Conservation (phyloP, 2,113 vertebrate genomes). For the Alethe castanea region DNA sequence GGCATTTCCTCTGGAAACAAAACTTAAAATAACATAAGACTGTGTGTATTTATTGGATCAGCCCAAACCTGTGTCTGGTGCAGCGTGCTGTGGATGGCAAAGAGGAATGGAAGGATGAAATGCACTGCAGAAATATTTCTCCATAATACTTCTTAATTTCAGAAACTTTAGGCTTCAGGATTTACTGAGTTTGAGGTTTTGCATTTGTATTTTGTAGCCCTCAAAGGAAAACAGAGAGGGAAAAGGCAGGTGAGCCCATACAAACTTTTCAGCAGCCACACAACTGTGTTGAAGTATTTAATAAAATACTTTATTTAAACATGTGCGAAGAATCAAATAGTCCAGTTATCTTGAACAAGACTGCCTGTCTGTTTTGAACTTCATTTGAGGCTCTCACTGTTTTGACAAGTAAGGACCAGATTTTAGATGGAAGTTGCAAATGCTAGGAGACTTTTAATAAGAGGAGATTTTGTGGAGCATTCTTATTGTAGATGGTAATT, state of each 20-base stretch:
- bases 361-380: neutral
- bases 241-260: neutral
- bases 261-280: neutral
- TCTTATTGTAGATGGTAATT: conserved; percentile 52
- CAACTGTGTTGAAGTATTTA: neutral
- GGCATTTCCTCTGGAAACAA: neutral
- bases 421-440: conserved; percentile 32
- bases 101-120: neutral
- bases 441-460: conserved; percentile 32
- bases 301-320: neutral
- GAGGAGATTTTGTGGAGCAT: conserved; percentile 32
- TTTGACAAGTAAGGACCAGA: neutral
- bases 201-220: neutral
- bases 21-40: neutral
- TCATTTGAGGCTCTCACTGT: neutral
- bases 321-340: neutral
- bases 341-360: neutral
- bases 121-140: neutral
- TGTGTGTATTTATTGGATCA: neutral
- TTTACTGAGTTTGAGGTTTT: neutral
- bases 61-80: neutral
- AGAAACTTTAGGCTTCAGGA: neutral
- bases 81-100: neutral
- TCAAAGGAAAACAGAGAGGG: neutral
- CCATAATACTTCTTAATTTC: neutral